phyloP scores from a whole-genome alignment of 2,113 vertebrate species.

The Hippolais icterina region DNA sequence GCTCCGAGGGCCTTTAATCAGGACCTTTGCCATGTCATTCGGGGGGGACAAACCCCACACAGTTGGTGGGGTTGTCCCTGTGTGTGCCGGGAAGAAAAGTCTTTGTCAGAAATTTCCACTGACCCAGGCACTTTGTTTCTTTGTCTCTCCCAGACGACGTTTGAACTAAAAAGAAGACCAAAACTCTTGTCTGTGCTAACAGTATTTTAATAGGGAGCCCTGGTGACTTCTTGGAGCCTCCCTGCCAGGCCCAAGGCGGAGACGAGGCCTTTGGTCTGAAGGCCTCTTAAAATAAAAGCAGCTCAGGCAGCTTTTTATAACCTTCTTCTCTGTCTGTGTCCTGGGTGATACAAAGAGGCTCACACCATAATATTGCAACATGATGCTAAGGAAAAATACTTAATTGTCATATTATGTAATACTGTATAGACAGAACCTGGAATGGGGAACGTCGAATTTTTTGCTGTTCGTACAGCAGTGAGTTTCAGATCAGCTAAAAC shows the following conservation, averaged over 20 bases:
- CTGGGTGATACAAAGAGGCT: background rate
- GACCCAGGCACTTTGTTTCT: conserved; percentile 72
- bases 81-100: conserved; percentile 75
- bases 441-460: background rate
- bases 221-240: conserved; percentile 34
- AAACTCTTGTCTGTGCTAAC: background rate
- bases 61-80: conserved; percentile 57
- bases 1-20: conserved; percentile 80
- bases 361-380: background rate
- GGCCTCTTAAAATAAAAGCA: conserved; percentile 26
- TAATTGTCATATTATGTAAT: background rate
- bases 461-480: background rate
- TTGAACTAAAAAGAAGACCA: conserved; percentile 57
- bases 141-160: conserved; percentile 73
- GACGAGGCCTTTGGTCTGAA: conserved; percentile 25
- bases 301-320: conserved; percentile 16
- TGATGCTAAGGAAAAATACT: background rate
- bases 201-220: conserved; percentile 49
- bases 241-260: conserved; percentile 41
- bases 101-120: conserved; percentile 79
- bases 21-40: conserved; percentile 75
- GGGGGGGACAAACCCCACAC: background rate
- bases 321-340: background rate
- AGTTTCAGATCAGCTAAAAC: background rate
- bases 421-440: background rate